phyloP scores from a whole-genome alignment of 1,140 invertebrate genomes.

The Diorhabda sublineata region DNA sequence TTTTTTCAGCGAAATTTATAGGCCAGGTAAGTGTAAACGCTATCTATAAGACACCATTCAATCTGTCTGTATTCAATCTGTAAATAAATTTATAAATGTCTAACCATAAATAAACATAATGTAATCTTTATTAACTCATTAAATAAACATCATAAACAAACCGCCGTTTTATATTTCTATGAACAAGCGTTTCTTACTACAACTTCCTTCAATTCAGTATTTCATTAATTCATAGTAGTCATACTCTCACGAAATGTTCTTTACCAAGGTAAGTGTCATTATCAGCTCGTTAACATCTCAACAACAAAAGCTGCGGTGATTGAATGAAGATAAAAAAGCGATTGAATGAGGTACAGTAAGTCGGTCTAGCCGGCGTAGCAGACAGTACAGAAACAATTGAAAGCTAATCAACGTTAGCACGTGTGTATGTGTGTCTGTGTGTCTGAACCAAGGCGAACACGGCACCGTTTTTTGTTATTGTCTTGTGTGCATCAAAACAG shows the following conservation, averaged over 20 bases:
- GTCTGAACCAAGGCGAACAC: neutral
- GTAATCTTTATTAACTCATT: no score
- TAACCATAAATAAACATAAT: no score
- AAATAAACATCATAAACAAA: no score
- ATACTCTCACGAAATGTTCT: neutral
- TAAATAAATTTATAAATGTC: no score
- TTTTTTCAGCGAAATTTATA: no score
- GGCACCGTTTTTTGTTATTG: slow-evolving; percentile 1
- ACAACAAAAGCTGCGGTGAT: slow-evolving; percentile 1
- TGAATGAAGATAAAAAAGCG: neutral
- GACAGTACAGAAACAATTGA: neutral
- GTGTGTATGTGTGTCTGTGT: neutral
- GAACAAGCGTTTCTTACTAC: no score
- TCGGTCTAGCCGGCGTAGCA: neutral
- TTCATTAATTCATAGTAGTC: slow-evolving; percentile 1
- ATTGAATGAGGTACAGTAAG: neutral
- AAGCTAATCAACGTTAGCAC: slow-evolving; percentile 1
- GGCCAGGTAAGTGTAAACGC: no score
- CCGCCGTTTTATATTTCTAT: no score
- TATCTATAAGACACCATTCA: no score
- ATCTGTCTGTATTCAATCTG: no score
- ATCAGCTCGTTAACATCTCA: neutral
- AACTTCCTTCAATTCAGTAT: neutral
- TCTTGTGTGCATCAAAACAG: neutral
- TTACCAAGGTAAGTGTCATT: neutral